These are phyloP conservation scores for Turritopsis rubra DNA, from an alignment of 30 jellyfish, hydroid and myxozoan species.

Conservation along the genomic window DNA sequence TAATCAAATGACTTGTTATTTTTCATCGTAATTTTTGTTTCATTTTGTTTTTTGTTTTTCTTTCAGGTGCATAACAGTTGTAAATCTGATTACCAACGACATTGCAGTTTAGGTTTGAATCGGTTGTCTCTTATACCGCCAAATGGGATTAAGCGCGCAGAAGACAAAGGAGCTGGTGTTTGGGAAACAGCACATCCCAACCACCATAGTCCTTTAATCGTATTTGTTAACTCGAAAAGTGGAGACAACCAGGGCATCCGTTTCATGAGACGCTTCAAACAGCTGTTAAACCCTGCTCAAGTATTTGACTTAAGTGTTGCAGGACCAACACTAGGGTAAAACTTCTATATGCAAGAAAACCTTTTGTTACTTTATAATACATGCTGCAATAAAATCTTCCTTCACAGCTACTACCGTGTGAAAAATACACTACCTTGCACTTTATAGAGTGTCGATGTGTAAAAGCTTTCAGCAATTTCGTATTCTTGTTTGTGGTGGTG, in stretches of 20 bases:
- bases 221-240: constrained; percentile 96
- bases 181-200: constrained; percentile 61
- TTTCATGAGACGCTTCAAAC: constrained; percentile 87
- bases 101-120: constrained; percentile 80
- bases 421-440: too few species aligned
- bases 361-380: not conserved
- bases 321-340: constrained; percentile 92
- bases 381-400: too few species aligned
- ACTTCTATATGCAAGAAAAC: not conserved
- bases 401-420: too few species aligned
- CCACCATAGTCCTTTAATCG: constrained; percentile 70
- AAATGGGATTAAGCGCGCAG: constrained; percentile 72
- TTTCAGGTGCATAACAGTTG: constrained; percentile 82
- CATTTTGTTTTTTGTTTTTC: too few species aligned
- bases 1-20: too few species aligned
- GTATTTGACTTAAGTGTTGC: constrained; percentile 94
- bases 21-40: too few species aligned
- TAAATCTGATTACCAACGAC: constrained; percentile 51
- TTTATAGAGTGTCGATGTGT: constrained; percentile 61
- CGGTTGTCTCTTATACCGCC: constrained; percentile 78
- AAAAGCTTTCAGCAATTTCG: constrained; percentile 86
- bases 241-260: constrained; percentile 97
- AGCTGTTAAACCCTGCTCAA: constrained; percentile 90
- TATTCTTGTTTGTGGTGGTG: constrained; percentile 95
- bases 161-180: constrained; percentile 71